Evolutionary conservation across 2,113 vertebrate species (phyloP), one percentile per base, ranked within the genome.

Genomic region (Fulmarus glacialis): DNA sequence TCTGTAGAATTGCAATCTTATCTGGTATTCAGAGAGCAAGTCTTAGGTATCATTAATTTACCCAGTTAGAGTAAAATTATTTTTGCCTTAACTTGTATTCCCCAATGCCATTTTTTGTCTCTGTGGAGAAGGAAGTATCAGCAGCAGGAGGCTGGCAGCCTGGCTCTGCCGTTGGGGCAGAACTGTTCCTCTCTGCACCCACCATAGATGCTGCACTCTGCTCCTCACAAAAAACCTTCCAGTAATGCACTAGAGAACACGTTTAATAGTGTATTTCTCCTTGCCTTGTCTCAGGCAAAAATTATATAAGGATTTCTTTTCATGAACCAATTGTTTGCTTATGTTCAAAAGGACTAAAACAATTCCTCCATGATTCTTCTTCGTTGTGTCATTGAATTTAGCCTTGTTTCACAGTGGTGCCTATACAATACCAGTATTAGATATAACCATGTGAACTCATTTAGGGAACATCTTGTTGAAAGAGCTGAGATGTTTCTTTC

Each of bases 381-480:
- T 89, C 82, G 32, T 62, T 82, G 60, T 93, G 40, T 38, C 45
- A 26, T 74, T 96, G 82, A 91, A 70, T 92, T 91, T 56, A 90
- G 89, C 79, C 72, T 80, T 89, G 32, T 75, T 79, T 94, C 62
- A 29, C 27, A 87, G 80, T 43, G 17, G 72, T 93, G 80, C 66
- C 89, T 91, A 20, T 82, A 78, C 68, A 95, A 94, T 86, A 47
- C 18, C 82, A 87, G 85, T 87, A 84, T 93, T 96, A 94, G 78
- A 93, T 75, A 70, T 64, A 96, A 96, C 80, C 72, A 36, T 59
- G 8, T 91, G 93, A 95, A 38, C 85, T 87, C 52, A 88, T 92
- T 93, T 91, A 82, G 78, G 73, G 79, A 94, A 97, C 81, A 90
- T 96, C 91, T 95, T 93, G 43, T 94, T 96, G 93, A 97, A 97